Percentiles rank a stretch among this genome's conserved stretches.
These are phyloP conservation scores for Nycticebus coucang DNA, from an alignment of 2,113 vertebrate species.

Conservation along the genomic window DNA sequence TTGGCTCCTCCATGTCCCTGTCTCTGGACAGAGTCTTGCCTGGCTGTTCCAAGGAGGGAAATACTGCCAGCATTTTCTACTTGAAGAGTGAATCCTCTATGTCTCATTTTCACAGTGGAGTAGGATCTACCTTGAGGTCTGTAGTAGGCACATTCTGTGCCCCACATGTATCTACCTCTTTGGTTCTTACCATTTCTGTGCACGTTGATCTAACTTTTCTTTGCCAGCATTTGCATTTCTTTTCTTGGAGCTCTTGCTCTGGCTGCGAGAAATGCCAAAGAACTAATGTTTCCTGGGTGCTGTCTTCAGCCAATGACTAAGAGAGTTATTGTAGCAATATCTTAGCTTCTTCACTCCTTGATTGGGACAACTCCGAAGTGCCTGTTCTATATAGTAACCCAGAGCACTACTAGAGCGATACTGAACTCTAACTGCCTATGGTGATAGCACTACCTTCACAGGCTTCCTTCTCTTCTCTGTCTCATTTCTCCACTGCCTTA, in stretches of 20 bases:
- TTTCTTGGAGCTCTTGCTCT: neutral
- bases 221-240: conserved; percentile 38
- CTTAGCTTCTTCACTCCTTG: neutral
- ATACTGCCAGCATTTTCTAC: neutral
- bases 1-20: neutral
- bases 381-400: neutral
- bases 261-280: conserved; percentile 18
- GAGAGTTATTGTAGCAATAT: conserved; percentile 1
- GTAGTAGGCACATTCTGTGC: neutral
- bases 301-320: neutral
- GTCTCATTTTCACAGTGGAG: neutral
- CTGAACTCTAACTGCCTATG: neutral
- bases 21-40: neutral
- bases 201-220: neutral
- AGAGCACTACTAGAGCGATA: neutral
- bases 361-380: neutral
- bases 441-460: neutral
- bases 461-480: neutral
- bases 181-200: neutral
- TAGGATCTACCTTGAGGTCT: neutral
- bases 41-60: neutral
- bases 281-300: neutral
- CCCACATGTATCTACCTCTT: neutral
- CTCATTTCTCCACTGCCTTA: neutral
- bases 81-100: neutral